These are phyloP conservation scores for Loripinus fragilis DNA, from an alignment of 2,888 invertebrate species.

Conservation along the genomic window DNA sequence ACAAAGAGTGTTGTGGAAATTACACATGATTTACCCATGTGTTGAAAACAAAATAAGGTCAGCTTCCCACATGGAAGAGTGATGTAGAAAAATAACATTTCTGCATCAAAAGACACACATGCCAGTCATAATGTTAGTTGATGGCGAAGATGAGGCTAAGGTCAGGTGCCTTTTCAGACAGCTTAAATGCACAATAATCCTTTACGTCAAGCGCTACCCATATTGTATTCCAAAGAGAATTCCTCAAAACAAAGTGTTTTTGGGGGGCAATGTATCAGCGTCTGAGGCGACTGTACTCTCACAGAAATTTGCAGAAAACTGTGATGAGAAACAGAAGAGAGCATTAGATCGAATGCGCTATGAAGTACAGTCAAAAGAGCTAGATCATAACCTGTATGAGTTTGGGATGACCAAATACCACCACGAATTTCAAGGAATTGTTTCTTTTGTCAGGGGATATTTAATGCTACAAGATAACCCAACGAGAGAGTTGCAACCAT, in stretches of 20 bases:
- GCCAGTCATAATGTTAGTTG: slow-evolving; percentile 57
- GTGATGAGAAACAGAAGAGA: background rate
- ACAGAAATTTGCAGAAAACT: background rate
- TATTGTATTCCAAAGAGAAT: slow-evolving; percentile 25
- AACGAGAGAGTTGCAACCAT: slow-evolving; percentile 28
- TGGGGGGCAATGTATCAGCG: slow-evolving; percentile 47
- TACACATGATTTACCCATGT: slow-evolving; percentile 48
- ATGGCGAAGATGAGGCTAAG: slow-evolving; percentile 61
- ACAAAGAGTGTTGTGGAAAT: slow-evolving; percentile 61
- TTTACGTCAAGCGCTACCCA: slow-evolving; percentile 60
- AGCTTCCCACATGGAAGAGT: slow-evolving; percentile 33
- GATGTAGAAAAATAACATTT: slow-evolving; percentile 24
- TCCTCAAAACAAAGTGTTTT: slow-evolving; percentile 28
- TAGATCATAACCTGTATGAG: slow-evolving; percentile 49
- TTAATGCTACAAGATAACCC: slow-evolving; percentile 32
- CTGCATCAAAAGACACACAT: slow-evolving; percentile 52
- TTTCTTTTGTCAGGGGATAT: slow-evolving; percentile 60
- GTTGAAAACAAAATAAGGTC: slow-evolving; percentile 46
- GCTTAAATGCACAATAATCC: slow-evolving; percentile 37
- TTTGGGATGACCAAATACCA: slow-evolving; percentile 59
- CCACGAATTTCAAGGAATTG: slow-evolving; percentile 58
- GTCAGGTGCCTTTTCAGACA: slow-evolving; percentile 34
- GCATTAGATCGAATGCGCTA: background rate
- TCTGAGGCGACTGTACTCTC: slow-evolving; percentile 45
- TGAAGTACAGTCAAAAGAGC: background rate